These are phyloP conservation scores for Ivindomyrus marchei DNA, from an alignment of 2,113 vertebrate genomes.

Conservation along the genomic window DNA sequence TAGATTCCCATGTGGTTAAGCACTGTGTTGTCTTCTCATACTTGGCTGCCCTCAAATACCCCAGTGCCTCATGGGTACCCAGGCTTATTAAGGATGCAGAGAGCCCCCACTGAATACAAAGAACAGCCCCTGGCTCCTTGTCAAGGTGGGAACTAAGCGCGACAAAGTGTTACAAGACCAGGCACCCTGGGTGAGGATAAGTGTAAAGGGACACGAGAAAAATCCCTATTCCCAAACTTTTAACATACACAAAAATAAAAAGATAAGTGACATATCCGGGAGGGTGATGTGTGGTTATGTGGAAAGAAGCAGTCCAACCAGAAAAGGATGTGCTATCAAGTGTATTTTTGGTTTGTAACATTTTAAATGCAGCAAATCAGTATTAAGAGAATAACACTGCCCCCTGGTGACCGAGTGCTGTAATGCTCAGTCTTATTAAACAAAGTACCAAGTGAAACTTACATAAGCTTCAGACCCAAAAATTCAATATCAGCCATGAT, in stretches of 20 bases:
- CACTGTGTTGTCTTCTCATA: not conserved
- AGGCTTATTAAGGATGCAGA: not conserved
- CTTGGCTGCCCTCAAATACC: not conserved
- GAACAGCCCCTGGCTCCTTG: not conserved
- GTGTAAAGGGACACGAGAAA: not conserved
- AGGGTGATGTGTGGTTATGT: not conserved
- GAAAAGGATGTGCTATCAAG: constrained; percentile 43
- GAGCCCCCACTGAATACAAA: not conserved
- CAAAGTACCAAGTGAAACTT: constrained; percentile 1
- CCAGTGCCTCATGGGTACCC: not conserved
- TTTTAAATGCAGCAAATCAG: constrained; percentile 54
- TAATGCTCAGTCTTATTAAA: constrained; percentile 1
- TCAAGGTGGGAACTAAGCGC: not conserved
- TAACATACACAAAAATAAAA: not conserved
- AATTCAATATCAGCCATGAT: constrained; percentile 27
- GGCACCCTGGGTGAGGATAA: not conserved
- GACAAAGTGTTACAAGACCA: not conserved
- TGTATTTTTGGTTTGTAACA: constrained; percentile 64
- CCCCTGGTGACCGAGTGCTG: constrained; percentile 17
- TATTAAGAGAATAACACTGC: constrained; percentile 39
- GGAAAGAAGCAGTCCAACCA: constrained; percentile 11
- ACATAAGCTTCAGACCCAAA: constrained; percentile 13
- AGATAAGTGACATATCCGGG: not conserved
- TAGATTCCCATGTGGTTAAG: not conserved
- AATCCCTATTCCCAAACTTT: not conserved